Percentiles rank a stretch among this genome's conserved stretches.
These are phyloP conservation scores for Periplaneta americana DNA, from an alignment of 1,140 invertebrate genomes.

Conservation along the genomic window DNA sequence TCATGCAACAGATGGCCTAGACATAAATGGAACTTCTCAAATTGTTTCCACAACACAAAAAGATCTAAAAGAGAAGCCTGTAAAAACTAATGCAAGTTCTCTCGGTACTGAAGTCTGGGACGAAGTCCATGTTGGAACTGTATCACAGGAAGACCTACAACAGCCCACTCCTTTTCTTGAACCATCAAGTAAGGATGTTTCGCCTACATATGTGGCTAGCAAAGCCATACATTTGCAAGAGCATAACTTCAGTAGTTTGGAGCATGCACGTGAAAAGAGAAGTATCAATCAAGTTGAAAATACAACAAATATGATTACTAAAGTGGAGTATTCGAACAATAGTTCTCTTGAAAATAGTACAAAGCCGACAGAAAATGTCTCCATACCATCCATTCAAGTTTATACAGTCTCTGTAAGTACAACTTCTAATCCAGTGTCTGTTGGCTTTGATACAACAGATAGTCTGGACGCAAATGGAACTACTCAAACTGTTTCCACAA, in stretches of 20 bases:
- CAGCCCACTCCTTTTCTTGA: conserved; percentile 36
- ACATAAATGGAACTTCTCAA: neutral
- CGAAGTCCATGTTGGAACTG: conserved; percentile 18
- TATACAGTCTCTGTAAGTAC: neutral
- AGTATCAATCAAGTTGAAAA: neutral
- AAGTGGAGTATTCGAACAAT: neutral
- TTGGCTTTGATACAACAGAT: neutral
- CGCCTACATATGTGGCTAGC: neutral
- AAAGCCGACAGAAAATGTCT: neutral
- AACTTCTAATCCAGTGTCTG: neutral
- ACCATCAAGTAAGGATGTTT: neutral
- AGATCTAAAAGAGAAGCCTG: conserved; percentile 24
- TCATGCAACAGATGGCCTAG: neutral
- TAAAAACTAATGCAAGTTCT: conserved; percentile 21
- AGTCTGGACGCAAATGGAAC: neutral
- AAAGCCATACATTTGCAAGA: neutral
- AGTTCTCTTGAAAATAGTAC: neutral
- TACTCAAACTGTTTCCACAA: conserved; percentile 3
- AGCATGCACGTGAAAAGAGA: neutral
- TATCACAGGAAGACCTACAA: conserved; percentile 6
- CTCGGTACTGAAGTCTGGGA: conserved; percentile 23
- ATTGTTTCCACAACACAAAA: neutral
- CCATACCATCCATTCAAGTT: neutral
- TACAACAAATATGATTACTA: neutral
- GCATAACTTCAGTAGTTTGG: neutral